Percentiles rank a stretch among this genome's conserved stretches.
Conservation (phyloP, 2,797 vertebrate genomes). For the Calcarius lapponicus region DNA sequence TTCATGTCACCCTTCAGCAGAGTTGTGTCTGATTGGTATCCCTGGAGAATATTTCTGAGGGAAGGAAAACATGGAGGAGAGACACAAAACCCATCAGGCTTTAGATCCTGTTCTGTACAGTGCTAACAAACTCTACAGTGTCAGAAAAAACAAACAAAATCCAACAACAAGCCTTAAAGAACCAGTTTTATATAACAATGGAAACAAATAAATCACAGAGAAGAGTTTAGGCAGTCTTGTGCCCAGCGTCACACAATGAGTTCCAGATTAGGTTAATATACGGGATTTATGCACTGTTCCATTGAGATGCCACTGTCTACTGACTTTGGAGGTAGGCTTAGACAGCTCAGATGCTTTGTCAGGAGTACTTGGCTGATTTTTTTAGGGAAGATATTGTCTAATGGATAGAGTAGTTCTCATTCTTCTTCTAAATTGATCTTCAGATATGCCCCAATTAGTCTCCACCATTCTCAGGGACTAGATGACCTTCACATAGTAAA, state of each 20-base stretch:
- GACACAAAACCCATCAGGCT: neutral
- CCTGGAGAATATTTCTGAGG: neutral
- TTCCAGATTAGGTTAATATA: neutral
- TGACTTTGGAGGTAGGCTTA: neutral
- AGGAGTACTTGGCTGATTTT: neutral
- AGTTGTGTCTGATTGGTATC: neutral
- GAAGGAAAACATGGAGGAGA: neutral
- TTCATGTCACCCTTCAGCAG: neutral
- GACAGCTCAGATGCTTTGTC: neutral
- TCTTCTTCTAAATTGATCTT: neutral
- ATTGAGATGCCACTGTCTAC: neutral
- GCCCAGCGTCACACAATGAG: neutral
- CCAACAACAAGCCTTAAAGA: neutral
- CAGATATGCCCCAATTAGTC: neutral
- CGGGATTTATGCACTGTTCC: neutral
- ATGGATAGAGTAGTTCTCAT: neutral
- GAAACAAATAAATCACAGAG: neutral
- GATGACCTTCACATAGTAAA: neutral
- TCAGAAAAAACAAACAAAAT: neutral
- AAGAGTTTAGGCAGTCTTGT: neutral
- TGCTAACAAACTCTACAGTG: neutral
- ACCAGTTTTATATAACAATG: neutral
- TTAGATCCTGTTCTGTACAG: neutral
- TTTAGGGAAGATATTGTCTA: neutral
- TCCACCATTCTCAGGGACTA: neutral